Evolutionary conservation across 2,888 invertebrate genomes (phyloP), one percentile per base, ranked within the genome.

Genomic region (Nycteola revayana): DNA sequence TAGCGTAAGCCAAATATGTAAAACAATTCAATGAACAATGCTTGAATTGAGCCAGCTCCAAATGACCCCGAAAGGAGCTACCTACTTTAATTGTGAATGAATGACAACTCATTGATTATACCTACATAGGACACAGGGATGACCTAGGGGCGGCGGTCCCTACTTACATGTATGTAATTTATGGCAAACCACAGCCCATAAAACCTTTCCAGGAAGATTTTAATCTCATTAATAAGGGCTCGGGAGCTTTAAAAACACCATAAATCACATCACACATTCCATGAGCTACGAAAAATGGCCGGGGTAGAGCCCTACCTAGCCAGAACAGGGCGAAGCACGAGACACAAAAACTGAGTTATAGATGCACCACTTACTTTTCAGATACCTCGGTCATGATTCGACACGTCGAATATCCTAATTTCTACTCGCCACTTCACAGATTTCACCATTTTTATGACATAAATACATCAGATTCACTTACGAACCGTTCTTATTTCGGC

Each of bases 321-420:
- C 59, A 64, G 67, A 60, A 60, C 67, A 77, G 81, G 82, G 79
- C 79, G 76, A 77, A 71, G 68, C 72, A 66, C 64, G 56, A 60
- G 59, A 38, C 58, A 52, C 69, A 62, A 72, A 76, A 80, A 64
- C 60, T 76, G 73, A 73, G 73, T 67, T 56, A 70, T 62, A 71
- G 65, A 50, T 56, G 64, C 66, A 67, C 48, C 78, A 93, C 94
- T 94, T 91, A 95, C 95, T 94, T 94, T 92, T 95, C 95, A 93
- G 93, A 93, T 93, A 93, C 92, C 92, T 95, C 95, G 93, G 94
- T 95, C 95, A 95, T 95, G 94, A 90, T 95, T 94, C 90, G 93
- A 93, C 89, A 92, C 92, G 91, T 91, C 91, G 91, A 93, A 93
- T 92, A 93, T 92, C 92, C 93, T 94, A 95, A 92, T 93, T 92